These are phyloP conservation scores for Acleris literana DNA, from an alignment of 2,888 invertebrate genomes.

Conservation along the genomic window DNA sequence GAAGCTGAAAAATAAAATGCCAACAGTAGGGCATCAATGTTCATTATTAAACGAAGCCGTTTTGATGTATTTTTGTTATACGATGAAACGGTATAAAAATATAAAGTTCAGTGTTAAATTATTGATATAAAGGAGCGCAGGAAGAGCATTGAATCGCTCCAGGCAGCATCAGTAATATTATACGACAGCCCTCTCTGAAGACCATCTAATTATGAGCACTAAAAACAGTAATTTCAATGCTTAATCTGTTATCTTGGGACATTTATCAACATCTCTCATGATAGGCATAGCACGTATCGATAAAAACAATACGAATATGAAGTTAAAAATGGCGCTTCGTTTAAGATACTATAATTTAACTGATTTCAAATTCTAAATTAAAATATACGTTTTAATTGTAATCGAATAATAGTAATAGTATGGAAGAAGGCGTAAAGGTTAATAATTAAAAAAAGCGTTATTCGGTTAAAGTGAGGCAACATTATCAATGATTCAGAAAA, in stretches of 20 bases:
- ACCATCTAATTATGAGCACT: constrained; percentile 51
- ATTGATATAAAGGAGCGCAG: constrained; percentile 43
- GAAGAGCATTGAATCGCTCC: constrained; percentile 33
- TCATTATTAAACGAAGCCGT: no score
- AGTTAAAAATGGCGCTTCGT: background rate
- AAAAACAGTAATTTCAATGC: constrained; percentile 51
- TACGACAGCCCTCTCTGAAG: constrained; percentile 42
- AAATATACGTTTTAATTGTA: no score
- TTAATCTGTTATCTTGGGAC: constrained; percentile 47
- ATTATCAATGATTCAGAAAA: no score
- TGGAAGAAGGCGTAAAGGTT: no score
- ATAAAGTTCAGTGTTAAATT: constrained; percentile 34
- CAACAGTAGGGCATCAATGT: no score
- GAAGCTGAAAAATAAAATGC: background rate
- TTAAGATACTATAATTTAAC: background rate
- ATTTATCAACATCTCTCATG: constrained; percentile 45
- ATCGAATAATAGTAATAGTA: no score
- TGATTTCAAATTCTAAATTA: no score
- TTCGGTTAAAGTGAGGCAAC: no score
- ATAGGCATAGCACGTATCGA: constrained; percentile 29
- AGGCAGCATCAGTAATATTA: constrained; percentile 37
- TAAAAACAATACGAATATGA: constrained; percentile 31
- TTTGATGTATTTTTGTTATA: no score
- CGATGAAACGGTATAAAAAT: background rate
- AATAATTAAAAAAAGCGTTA: no score